Conservation (phyloP, 2,797 vertebrate genomes). For the Spinibarbus caldwelli region DNA sequence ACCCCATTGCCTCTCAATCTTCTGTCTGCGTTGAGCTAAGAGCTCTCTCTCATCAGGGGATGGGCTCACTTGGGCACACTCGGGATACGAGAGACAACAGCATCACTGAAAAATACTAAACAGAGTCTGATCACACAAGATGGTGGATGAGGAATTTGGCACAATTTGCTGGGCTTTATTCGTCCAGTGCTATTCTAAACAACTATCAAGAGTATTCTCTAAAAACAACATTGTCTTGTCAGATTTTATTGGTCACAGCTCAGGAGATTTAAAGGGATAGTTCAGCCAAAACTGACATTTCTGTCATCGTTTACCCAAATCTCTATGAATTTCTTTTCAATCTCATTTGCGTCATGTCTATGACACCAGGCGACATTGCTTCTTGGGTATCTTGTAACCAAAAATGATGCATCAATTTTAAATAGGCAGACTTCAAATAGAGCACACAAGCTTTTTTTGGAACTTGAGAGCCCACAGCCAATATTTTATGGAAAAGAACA, state of each 20-base stretch:
- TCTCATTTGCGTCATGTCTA: slow-evolving; percentile 26
- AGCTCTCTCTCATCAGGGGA: slow-evolving; percentile 57
- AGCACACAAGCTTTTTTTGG: not conserved
- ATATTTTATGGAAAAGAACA: not conserved
- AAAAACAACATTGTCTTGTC: slow-evolving; percentile 32
- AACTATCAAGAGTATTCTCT: slow-evolving; percentile 14
- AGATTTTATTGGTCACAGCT: not conserved
- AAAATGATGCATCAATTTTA: not conserved
- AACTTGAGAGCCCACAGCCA: not conserved
- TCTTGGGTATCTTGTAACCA: not conserved
- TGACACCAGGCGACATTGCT: not conserved
- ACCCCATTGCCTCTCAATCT: slow-evolving; percentile 65
- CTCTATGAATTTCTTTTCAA: not conserved
- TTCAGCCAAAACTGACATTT: not conserved
- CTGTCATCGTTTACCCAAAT: not conserved
- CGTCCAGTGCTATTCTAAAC: slow-evolving; percentile 22
- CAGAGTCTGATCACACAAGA: slow-evolving; percentile 40
- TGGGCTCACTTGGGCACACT: slow-evolving; percentile 20
- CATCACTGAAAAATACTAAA: slow-evolving; percentile 37
- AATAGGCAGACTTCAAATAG: not conserved
- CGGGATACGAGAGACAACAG: slow-evolving; percentile 36
- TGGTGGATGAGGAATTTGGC: slow-evolving; percentile 38
- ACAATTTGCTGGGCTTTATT: slow-evolving; percentile 16
- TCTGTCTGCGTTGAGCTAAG: slow-evolving; percentile 63
- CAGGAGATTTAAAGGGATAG: not conserved